These are phyloP conservation scores for Drosophila nigricruria DNA, from an alignment of 2,888 invertebrate genomes.

Conservation along the genomic window DNA sequence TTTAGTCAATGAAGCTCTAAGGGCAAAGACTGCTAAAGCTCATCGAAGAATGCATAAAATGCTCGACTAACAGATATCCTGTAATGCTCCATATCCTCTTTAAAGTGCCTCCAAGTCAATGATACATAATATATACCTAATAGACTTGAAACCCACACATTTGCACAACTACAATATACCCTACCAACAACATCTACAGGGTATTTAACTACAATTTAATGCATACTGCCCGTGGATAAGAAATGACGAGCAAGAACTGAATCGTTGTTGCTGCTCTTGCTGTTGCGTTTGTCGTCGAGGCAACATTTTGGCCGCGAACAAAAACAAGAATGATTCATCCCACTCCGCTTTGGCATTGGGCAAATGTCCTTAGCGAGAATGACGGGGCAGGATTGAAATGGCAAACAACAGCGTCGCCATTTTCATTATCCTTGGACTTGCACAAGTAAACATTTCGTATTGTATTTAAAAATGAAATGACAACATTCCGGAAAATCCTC, in stretches of 20 bases:
- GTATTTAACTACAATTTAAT: slow-evolving; percentile 12
- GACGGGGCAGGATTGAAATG: slow-evolving; percentile 41
- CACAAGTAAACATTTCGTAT: slow-evolving; percentile 56
- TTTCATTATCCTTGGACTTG: slow-evolving; percentile 74
- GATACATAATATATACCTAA: background rate
- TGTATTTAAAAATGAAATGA: slow-evolving; percentile 58
- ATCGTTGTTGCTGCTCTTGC: background rate
- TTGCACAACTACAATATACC: background rate
- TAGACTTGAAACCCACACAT: background rate
- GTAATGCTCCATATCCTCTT: background rate
- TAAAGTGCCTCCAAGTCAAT: background rate
- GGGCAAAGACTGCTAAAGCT: no score
- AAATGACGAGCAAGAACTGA: background rate
- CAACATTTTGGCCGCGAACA: slow-evolving; percentile 11
- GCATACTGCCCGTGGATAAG: background rate
- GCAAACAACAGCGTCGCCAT: slow-evolving; percentile 50
- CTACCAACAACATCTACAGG: background rate
- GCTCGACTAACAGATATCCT: background rate
- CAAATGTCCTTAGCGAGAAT: slow-evolving; percentile 49
- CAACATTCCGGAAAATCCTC: slow-evolving; percentile 48
- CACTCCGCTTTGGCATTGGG: slow-evolving; percentile 34
- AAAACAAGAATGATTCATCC: slow-evolving; percentile 31
- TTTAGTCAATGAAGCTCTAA: background rate
- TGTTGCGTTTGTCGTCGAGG: background rate
- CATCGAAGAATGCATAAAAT: background rate